Evolutionary conservation across 2,888 invertebrate species (phyloP), one percentile per base, ranked within the genome.

Genomic region (Schizotus pectinicornis): DNA sequence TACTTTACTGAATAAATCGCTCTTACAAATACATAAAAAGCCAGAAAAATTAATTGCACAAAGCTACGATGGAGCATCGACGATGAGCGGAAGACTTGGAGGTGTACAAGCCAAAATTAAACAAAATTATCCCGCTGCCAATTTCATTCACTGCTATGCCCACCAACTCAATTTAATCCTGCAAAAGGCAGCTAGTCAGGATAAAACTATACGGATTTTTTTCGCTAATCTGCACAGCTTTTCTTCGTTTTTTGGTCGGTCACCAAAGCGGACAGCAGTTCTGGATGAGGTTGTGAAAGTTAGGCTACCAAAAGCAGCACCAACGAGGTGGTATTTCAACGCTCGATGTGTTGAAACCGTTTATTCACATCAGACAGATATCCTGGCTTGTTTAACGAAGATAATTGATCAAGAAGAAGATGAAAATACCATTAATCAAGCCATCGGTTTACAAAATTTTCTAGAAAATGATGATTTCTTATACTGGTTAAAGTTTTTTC

Each of bases 21-120:
- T n/a, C n/a, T n/a, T n/a, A n/a, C n/a, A n/a, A n/a, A n/a, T n/a
- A n/a, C n/a, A n/a, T n/a, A n/a, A n/a, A n/a, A n/a, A n/a, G n/a
- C n/a, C n/a, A n/a, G 34, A 42, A 6, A 51, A 42, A 2, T 14
- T 51, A 14, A 42, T 51, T n/a, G 69, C 68, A 12, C 74, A 73
- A 58, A 63, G 62, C 35, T 74, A 69, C 51, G 72, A 74, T 56
- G 71, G 73, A 11, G 71, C 71, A 39, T 43, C 45, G 12, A 12
- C 30, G 11, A 51, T 42, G 51, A 51, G 41, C 6, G 41, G 39
- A 1, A 32, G 42, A 11, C 9, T 7, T 5, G 36, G 36, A 33
- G 71, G 72, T 11, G 68, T 74, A 5, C 72, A 73, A 59, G 59
- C 62, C 6, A 59, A 51, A 45, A 57, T 70, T n/a, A 65, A 64